These are phyloP conservation scores for Neuroterus valhalla DNA, from an alignment of 1,140 invertebrate species.

Conservation along the genomic window DNA sequence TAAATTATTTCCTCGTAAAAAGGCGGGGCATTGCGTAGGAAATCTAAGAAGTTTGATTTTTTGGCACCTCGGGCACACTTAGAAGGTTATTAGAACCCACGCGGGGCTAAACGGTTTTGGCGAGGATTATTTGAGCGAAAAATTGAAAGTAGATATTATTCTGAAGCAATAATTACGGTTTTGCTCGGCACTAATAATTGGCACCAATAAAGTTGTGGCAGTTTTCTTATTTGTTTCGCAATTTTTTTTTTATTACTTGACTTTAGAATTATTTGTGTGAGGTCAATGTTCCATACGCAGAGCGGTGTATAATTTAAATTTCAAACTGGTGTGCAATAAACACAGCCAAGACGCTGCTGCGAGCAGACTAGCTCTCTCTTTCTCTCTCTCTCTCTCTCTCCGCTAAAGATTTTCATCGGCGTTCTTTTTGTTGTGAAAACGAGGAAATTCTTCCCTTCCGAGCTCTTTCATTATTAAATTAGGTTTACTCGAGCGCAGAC, in stretches of 20 bases:
- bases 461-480: constrained; percentile 29
- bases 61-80: not conserved
- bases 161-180: constrained; percentile 62
- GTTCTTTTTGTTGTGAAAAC: constrained; percentile 15
- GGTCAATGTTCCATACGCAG: no score
- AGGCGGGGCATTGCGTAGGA: not conserved
- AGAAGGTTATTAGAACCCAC: constrained; percentile 9
- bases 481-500: constrained; percentile 6
- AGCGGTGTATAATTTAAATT: constrained; percentile 17
- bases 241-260: not conserved
- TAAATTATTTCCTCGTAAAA: constrained; percentile 19
- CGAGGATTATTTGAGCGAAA: constrained; percentile 39
- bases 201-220: not conserved
- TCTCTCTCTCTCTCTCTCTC: not conserved
- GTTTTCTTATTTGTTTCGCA: not conserved
- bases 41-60: not conserved
- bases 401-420: constrained; percentile 2
- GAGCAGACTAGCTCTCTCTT: not conserved
- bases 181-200: no score
- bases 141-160: constrained; percentile 56
- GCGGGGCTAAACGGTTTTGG: constrained; percentile 34
- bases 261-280: not conserved
- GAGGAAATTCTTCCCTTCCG: constrained; percentile 1
- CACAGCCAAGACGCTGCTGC: not conserved
- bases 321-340: not conserved